Evolutionary conservation across 2,888 invertebrate species (phyloP).

Genomic region (Beris chalybata): DNA sequence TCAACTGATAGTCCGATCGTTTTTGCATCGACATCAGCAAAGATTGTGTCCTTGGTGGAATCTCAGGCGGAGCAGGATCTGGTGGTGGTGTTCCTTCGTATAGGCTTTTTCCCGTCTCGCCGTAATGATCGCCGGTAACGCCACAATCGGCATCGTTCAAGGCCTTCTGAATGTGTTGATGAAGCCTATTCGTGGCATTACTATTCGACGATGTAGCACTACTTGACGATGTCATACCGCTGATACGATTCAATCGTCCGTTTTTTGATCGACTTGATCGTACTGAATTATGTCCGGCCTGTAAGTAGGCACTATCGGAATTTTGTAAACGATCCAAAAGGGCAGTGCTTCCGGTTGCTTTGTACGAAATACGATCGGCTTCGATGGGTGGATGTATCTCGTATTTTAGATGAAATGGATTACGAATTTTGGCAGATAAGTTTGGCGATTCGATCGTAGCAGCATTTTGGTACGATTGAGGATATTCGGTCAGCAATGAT

Average conservation of each 20-base stretch:
- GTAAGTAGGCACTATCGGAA: conserved; percentile 32
- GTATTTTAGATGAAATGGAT: conserved; percentile 53
- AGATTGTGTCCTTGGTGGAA: conserved; percentile 83
- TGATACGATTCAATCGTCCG: conserved; percentile 52
- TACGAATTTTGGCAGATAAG: conserved; percentile 47
- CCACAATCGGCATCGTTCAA: conserved; percentile 30
- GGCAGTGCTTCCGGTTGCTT: conserved; percentile 45
- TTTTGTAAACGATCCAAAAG: conserved; percentile 47
- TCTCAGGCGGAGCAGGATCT: conserved; percentile 83
- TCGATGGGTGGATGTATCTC: conserved; percentile 44
- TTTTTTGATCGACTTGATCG: conserved; percentile 52
- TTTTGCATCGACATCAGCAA: conserved; percentile 61
- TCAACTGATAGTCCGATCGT: conserved; percentile 55
- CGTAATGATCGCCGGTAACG: conserved; percentile 58
- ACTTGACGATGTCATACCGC: conserved; percentile 63
- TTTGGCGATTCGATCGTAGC: conserved; percentile 41
- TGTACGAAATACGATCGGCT: conserved; percentile 44
- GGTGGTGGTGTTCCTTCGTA: conserved; percentile 69
- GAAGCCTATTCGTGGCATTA: conserved; percentile 45
- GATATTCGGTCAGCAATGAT: conserved; percentile 49
- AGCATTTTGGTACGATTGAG: conserved; percentile 50
- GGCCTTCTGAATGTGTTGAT: conserved; percentile 42
- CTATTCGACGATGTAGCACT: conserved; percentile 58
- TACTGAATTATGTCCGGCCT: conserved; percentile 43
- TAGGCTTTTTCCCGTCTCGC: conserved; percentile 41